Evolutionary conservation across 2,797 vertebrate species (phyloP).

Genomic region (Macropus fuliginosus): DNA sequence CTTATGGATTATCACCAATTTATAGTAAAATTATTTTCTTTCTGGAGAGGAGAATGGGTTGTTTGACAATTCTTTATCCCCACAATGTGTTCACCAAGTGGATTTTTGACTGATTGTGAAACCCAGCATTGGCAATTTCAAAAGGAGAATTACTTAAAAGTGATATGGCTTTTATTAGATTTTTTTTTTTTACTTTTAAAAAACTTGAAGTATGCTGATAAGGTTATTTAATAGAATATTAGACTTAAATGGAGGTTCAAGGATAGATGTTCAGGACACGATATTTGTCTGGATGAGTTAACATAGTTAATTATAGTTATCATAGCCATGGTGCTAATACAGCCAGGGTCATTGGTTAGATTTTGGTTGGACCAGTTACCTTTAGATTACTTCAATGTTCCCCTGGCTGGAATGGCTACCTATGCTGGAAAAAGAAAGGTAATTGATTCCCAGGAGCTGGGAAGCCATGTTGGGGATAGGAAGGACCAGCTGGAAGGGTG

Average conservation of each 20-base stretch:
- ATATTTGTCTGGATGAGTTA: constrained; percentile 6
- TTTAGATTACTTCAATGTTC: not conserved
- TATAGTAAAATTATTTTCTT: constrained; percentile 16
- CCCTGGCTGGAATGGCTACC: too few species aligned
- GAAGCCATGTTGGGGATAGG: not conserved
- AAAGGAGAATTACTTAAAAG: constrained; percentile 4
- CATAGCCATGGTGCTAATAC: constrained; percentile 17
- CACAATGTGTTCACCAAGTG: not conserved
- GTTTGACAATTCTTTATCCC: not conserved
- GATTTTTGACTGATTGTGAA: constrained; percentile 53
- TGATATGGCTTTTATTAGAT: constrained; percentile 34
- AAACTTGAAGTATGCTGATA: not conserved
- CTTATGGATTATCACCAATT: not conserved
- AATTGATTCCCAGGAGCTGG: not conserved
- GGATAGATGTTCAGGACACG: not conserved
- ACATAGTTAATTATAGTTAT: not conserved
- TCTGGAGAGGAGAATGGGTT: not conserved
- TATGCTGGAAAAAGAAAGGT: not conserved
- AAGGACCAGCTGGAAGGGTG: not conserved
- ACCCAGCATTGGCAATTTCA: not conserved
- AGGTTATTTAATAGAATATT: not conserved
- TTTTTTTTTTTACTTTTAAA: constrained; percentile 20
- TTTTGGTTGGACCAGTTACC: constrained; percentile 17
- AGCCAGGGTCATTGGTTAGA: constrained; percentile 17
- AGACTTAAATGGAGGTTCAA: not conserved